These are phyloP conservation scores for Aradus depressus DNA, from an alignment of 2,888 invertebrate genomes.

Conservation along the genomic window DNA sequence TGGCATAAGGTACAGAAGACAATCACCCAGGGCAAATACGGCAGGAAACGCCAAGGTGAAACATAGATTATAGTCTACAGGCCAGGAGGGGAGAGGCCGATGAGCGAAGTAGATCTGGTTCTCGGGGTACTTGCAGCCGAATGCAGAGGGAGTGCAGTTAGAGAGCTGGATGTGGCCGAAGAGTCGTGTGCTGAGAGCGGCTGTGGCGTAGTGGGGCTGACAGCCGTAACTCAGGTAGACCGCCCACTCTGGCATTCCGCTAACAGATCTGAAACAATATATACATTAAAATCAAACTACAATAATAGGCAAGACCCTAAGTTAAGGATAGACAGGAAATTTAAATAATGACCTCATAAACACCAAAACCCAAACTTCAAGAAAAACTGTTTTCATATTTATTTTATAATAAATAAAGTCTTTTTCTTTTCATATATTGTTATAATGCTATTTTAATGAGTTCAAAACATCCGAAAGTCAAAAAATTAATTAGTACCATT, in stretches of 20 bases:
- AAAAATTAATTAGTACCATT: no score
- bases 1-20: slow-evolving; percentile 74
- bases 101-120: slow-evolving; percentile 45
- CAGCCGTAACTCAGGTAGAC: slow-evolving; percentile 68
- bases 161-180: slow-evolving; percentile 40
- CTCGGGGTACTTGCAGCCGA: slow-evolving; percentile 33
- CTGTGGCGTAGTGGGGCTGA: slow-evolving; percentile 67
- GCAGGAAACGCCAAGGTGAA: slow-evolving; percentile 72
- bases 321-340: no score
- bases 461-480: no score
- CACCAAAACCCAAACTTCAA: no score
- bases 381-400: no score
- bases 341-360: no score
- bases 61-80: slow-evolving; percentile 62
- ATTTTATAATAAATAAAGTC: no score
- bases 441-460: no score
- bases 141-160: slow-evolving; percentile 33
- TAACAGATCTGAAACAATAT: slow-evolving; percentile 50
- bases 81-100: slow-evolving; percentile 34
- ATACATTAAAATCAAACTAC: not conserved
- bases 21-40: slow-evolving; percentile 69
- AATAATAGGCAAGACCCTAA: no score
- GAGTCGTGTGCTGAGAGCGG: slow-evolving; percentile 58
- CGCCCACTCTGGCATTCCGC: slow-evolving; percentile 69
- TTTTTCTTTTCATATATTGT: no score